Evolutionary conservation across 2,797 vertebrate genomes (phyloP).

Genomic region (Antrozous pallidus): DNA sequence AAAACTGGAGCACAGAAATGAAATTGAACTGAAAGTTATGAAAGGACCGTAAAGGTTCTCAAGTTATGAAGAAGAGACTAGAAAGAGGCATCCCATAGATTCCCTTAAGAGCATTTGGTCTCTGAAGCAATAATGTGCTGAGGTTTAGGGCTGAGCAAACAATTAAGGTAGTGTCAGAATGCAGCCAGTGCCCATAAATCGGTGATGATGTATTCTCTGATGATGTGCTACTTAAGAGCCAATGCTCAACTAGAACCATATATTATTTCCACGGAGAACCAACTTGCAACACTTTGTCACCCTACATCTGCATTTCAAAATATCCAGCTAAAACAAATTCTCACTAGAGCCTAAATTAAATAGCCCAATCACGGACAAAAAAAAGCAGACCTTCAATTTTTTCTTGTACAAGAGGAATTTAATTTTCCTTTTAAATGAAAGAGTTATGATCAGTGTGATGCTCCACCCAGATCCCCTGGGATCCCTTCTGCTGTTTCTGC

Average conservation of each 20-base stretch:
- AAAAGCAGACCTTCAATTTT: not conserved
- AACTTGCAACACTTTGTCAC: not conserved
- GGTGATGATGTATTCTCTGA: not conserved
- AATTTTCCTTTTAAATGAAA: not conserved
- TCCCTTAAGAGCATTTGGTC: not conserved
- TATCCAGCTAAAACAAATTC: constrained; percentile 4
- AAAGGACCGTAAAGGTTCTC: not conserved
- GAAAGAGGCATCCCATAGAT: not conserved
- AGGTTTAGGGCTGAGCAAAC: not conserved
- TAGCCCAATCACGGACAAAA: not conserved
- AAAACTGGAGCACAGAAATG: constrained; percentile 45
- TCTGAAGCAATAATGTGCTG: not conserved
- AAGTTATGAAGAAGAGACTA: not conserved
- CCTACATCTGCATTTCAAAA: constrained; percentile 1
- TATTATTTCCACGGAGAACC: not conserved
- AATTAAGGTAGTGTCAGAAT: not conserved
- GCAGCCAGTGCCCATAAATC: not conserved
- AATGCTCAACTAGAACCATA: not conserved
- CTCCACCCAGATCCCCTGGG: not conserved
- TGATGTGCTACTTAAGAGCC: not conserved
- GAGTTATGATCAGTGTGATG: not conserved
- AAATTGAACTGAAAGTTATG: constrained; percentile 16
- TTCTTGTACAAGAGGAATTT: not conserved
- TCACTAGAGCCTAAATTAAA: constrained; percentile 23
- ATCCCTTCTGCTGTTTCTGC: not conserved